Evolutionary conservation across 2,888 invertebrate genomes (phyloP).

Genomic region (Andricus curvator): DNA sequence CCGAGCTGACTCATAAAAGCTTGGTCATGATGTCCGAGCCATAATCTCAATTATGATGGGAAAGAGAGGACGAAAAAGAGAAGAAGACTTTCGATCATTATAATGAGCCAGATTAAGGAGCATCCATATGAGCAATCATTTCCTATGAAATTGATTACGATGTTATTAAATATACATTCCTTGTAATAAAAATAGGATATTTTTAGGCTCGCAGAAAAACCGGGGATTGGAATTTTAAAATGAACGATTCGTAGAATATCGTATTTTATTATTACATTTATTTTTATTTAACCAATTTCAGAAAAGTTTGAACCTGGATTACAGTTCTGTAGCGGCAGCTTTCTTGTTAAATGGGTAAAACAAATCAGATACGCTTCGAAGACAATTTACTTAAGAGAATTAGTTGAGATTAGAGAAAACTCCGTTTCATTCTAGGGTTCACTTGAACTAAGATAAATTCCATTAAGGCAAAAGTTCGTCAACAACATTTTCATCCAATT

Average conservation of each 20-base stretch:
- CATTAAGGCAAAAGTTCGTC: background rate
- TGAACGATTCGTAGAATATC: background rate
- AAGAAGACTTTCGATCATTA: constrained; percentile 15
- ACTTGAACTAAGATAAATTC: background rate
- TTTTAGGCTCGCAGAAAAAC: too few relatives aligned
- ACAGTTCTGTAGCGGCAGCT: background rate
- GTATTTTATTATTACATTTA: background rate
- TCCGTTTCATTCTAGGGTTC: background rate
- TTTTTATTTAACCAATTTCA: background rate
- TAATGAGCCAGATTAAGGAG: constrained; percentile 35
- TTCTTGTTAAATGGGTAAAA: background rate
- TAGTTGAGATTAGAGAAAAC: background rate
- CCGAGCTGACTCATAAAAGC: constrained; percentile 24
- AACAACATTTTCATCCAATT: background rate
- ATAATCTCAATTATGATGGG: constrained; percentile 28
- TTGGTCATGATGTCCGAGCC: constrained; percentile 32
- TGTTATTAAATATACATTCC: constrained; percentile 1
- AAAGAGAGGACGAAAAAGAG: background rate
- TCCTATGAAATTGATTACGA: constrained; percentile 2
- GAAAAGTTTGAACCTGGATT: background rate
- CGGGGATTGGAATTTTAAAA: too few relatives aligned
- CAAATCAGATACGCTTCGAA: background rate
- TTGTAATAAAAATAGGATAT: background rate
- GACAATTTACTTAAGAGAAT: background rate
- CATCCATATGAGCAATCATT: constrained; percentile 16